Evolutionary conservation across 2,113 vertebrate species (phyloP), one percentile per base, ranked within the genome.

Genomic region (cat (Felis catus)): DNA sequence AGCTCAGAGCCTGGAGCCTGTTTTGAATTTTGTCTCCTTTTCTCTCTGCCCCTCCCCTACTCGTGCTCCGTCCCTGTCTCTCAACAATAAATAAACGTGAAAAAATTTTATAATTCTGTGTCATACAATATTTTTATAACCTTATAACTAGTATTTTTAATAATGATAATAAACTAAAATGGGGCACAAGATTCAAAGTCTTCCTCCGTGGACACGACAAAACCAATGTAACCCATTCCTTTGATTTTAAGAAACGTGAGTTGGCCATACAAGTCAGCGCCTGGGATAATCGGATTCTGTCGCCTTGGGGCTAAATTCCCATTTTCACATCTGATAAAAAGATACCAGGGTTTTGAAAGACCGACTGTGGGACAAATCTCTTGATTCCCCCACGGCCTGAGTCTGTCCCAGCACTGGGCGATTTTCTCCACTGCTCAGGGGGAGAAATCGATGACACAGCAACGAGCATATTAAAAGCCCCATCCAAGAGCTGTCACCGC

Each of bases 371-470:
- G 39, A 15, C 65, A 31, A 14, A 29, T 39, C 78, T 66, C 84
- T 81, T 71, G 66, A 36, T 85, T 39, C 41, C 21, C 76, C 0
- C 15, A 68, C 39, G 51, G 68, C 71, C 85, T 53, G 25, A 9
- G 29, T 80, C 79, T 41, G 45, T 13, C 41, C 68, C 48, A 41
- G 70, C 31, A 33, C 74, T 15, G 71, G 88, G 41, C 0, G 1
- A 25, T 92, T 83, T 74, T 81, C 88, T 94, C 55, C 45, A 1
- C 82, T 15, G 70, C 95, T 94, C 70, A 2, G 23, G 55, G 65
- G 55, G 41, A 65, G 90, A 97, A 94, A 88, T 84, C 80, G 0
- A 82, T 88, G 96, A 94, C 96, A 82, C 71, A 87, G 93, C 91
- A 3, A 10, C 0, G 13, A 95, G 53, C 48, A 13, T 61, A 82